Conservation (phyloP, 1,140 invertebrate species). For the Lepidurus arcticus region DNA sequence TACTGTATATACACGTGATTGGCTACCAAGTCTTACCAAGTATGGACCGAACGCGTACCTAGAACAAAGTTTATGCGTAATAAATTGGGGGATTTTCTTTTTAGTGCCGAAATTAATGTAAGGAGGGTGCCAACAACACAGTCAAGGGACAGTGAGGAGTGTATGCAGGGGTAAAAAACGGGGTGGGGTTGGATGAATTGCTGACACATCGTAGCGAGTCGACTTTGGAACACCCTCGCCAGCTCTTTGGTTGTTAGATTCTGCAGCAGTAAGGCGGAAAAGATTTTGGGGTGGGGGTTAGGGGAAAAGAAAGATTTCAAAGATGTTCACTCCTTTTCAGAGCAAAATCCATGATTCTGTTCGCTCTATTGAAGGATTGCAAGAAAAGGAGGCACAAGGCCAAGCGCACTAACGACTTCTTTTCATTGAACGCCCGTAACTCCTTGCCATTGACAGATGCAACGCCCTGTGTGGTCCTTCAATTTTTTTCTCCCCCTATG, state of each 20-base stretch:
- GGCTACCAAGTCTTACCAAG: neutral
- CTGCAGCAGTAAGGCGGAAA: constrained; percentile 11
- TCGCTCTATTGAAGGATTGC: constrained; percentile 14
- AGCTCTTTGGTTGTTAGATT: neutral
- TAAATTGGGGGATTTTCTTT: neutral
- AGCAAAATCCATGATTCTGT: constrained; percentile 11
- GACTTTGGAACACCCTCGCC: neutral
- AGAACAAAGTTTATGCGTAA: neutral
- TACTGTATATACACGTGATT: neutral
- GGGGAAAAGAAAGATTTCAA: neutral
- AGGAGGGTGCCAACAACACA: neutral
- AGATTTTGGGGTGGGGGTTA: neutral
- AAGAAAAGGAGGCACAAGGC: constrained; percentile 21
- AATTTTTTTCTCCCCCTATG: neutral
- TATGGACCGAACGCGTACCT: neutral
- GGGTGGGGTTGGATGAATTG: neutral
- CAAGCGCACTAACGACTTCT: constrained; percentile 21
- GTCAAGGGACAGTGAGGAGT: constrained; percentile 1
- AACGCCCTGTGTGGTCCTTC: constrained; percentile 20
- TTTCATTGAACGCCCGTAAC: constrained; percentile 11
- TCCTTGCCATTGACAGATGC: constrained; percentile 16
- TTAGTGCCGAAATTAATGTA: neutral
- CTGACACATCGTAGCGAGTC: constrained; percentile 21
- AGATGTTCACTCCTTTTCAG: constrained; percentile 16
- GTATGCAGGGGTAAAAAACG: neutral